phyloP scores from a whole-genome alignment of 2,888 invertebrate genomes.

The Mystacides longicornis region DNA sequence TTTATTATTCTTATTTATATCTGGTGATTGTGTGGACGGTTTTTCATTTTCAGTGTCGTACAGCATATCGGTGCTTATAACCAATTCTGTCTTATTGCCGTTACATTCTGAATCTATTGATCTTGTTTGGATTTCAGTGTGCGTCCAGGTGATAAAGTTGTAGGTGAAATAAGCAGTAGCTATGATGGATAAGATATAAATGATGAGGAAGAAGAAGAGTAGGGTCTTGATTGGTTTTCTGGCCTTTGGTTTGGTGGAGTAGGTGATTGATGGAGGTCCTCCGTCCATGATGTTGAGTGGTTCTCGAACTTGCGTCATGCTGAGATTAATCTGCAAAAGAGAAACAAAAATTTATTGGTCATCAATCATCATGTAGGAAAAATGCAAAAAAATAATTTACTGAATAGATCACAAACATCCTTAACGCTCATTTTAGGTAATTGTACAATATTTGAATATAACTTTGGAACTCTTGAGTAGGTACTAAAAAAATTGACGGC shows the following conservation, averaged over 20 bases:
- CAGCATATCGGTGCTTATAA: neutral
- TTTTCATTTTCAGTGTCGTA: neutral
- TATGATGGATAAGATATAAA: conserved; percentile 58
- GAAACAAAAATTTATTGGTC: no score
- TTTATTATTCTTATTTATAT: conserved; percentile 28
- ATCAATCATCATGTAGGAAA: no score
- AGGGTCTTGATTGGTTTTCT: conserved; percentile 59
- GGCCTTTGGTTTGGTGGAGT: conserved; percentile 52
- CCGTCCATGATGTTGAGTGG: conserved; percentile 54
- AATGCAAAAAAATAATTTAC: no score
- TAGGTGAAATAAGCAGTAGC: conserved; percentile 70
- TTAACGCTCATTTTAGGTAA: no score
- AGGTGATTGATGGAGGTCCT: conserved; percentile 52
- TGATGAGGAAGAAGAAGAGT: conserved; percentile 52
- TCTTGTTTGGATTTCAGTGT: conserved; percentile 40
- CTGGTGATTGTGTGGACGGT: neutral
- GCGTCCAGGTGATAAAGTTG: conserved; percentile 63
- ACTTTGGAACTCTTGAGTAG: no score
- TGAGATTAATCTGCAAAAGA: conserved; percentile 14
- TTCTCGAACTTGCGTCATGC: conserved; percentile 45
- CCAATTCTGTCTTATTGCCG: conserved; percentile 3
- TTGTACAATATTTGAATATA: no score
- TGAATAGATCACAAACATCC: no score
- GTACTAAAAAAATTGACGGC: no score
- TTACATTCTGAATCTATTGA: conserved; percentile 31